Base-by-base conservation (phyloP, 2,797 vertebrate species). In the Halcyon badia region DNA sequence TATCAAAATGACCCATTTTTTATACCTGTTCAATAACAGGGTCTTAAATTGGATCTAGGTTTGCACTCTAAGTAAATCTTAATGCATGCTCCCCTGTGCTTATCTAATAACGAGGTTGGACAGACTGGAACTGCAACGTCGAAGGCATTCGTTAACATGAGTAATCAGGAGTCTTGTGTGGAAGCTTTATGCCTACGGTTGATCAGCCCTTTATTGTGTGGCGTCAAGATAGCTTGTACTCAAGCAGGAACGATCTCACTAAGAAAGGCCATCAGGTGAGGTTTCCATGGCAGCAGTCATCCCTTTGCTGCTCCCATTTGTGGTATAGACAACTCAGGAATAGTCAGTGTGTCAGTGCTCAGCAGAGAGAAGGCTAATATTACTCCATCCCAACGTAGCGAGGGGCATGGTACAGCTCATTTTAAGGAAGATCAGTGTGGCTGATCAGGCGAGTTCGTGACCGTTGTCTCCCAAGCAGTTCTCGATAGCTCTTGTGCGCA, bases 261-360 rank as follows among this genome's bases (percentile, higher is more conserved):
- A 72, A 96, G 97, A 97, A 97, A 97, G 94, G 89, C 96, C 96
- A 92, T 97, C 94, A 97, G 97, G 95, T 97, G 92, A 95, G 87
- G 97, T 98, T 98, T 98, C 98, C 97, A 98, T 97, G 95, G 97
- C 71, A 98, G 97, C 98, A 92, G 66, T 75, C 9, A 4, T 97
- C 91, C 92, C 78, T 97, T 96, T 96, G 87, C 93, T 95, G 88
- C 68, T 97, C 44, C 66, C 7, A 2, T 96, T 91, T 70, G 72
- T 90, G 79, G 88, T 28, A n/a, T 17, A 94, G 96, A 94, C 90
- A 91, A 28, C 91, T 89, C 64, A 21, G 20, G 72, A 95, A 93
- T 54, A 89, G 71, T 89, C 86, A 52, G 58, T 19, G 28, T 97
- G 88, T 92, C 89, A 68, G 76, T 84, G 58, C 88, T 96, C 92